Percentiles rank a stretch among this genome's conserved stretches.
phyloP scores from a whole-genome alignment of 2,888 invertebrate species.

The Drosophila helvetica region DNA sequence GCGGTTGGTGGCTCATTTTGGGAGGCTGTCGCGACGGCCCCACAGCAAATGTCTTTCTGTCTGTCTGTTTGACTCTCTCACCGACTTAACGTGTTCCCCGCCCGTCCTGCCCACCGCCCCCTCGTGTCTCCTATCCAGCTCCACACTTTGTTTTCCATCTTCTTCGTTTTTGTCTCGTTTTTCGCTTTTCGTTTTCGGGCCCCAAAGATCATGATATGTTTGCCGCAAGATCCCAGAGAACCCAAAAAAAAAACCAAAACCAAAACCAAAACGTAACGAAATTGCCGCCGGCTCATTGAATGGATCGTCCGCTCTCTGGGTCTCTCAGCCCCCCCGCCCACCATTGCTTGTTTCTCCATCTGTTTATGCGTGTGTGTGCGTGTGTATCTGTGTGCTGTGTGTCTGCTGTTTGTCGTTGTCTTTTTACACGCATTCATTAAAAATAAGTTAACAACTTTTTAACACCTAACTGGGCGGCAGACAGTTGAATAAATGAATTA shows the following conservation, averaged over 20 bases:
- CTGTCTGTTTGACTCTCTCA: conserved; percentile 11
- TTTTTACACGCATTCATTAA: conserved; percentile 77
- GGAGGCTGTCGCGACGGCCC: conserved; percentile 61
- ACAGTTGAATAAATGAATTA: conserved; percentile 79
- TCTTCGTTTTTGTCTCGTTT: conserved; percentile 34
- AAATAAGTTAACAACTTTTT: conserved; percentile 83
- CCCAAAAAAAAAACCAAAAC: conserved; percentile 17
- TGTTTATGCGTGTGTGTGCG: conserved; percentile 12
- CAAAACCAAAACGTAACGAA: conserved; percentile 31
- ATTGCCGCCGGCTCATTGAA: conserved; percentile 47
- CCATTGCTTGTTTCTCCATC: conserved; percentile 12
- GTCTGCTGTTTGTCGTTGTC: conserved; percentile 21
- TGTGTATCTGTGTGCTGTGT: conserved; percentile 14
- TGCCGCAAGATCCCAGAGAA: conserved; percentile 55
- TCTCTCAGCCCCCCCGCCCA: not conserved
- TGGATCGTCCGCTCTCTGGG: not conserved
- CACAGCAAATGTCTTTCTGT: conserved; percentile 21
- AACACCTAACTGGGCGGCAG: conserved; percentile 82
- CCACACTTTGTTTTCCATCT: conserved; percentile 24
- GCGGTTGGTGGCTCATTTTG: conserved; percentile 41
- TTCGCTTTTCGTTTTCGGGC: conserved; percentile 39
- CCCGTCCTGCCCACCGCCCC: not conserved
- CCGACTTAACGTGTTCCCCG: conserved; percentile 54
- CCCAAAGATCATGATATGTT: conserved; percentile 74
- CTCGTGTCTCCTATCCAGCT: too few species aligned